Conservation (phyloP, 2,113 vertebrate genomes). For the Rhagologus leucostigma region DNA sequence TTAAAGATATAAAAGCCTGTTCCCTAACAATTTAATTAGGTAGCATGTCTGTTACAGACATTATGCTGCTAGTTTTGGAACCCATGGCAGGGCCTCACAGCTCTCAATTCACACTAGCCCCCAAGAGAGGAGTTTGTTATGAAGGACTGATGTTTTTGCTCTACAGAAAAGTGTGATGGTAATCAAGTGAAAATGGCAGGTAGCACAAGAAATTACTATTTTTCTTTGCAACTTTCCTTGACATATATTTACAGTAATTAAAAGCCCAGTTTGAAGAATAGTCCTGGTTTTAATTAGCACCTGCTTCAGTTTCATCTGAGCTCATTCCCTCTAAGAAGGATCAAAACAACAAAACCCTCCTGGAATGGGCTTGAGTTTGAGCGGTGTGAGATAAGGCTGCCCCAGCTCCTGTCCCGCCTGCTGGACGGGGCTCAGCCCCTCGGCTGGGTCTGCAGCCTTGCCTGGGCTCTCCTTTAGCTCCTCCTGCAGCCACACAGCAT, state of each 20-base stretch:
- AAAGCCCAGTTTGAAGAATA: slow-evolving; percentile 17
- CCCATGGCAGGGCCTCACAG: slow-evolving; percentile 69
- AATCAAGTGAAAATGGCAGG: slow-evolving; percentile 66
- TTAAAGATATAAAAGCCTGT: slow-evolving; percentile 75
- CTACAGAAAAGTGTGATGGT: slow-evolving; percentile 54
- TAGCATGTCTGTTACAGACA: slow-evolving; percentile 74
- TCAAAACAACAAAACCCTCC: slow-evolving; percentile 8
- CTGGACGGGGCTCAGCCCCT: not conserved
- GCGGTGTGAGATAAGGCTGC: not conserved
- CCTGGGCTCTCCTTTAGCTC: not conserved
- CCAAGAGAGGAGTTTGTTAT: slow-evolving; percentile 60
- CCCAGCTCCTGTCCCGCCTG: not conserved
- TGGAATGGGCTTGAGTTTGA: not conserved
- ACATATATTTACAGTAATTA: slow-evolving; percentile 63
- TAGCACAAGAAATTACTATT: slow-evolving; percentile 52
- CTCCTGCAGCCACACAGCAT: not conserved
- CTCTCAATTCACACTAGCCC: slow-evolving; percentile 50
- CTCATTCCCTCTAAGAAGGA: slow-evolving; percentile 11
- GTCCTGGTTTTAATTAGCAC: slow-evolving; percentile 60
- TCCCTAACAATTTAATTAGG: slow-evolving; percentile 74
- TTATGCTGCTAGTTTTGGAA: slow-evolving; percentile 65
- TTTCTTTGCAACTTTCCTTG: slow-evolving; percentile 55
- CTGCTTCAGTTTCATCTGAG: slow-evolving; percentile 58
- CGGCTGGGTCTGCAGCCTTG: not conserved
- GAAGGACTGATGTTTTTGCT: slow-evolving; percentile 58